A percentile compares a stretch with the other conserved stretches of the same genome.
phyloP scores from a whole-genome alignment of 1,140 invertebrate genomes.

The Idris sp. region DNA sequence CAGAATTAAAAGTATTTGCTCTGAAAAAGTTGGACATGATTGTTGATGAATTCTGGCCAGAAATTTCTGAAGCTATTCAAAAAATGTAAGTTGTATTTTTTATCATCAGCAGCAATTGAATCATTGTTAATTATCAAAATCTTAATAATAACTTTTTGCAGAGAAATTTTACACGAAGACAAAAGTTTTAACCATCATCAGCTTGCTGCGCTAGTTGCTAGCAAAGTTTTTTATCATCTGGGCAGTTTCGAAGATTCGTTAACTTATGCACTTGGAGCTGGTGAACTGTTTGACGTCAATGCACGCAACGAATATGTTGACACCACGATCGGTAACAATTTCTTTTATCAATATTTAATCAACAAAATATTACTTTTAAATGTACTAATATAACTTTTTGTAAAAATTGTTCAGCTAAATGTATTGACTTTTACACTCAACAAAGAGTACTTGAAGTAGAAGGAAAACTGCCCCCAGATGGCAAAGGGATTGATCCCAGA shows the following conservation, averaged over 20 bases:
- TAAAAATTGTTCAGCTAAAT: constrained; percentile 88
- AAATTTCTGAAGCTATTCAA: constrained; percentile 97
- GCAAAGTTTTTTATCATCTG: constrained; percentile 99
- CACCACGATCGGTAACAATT: constrained; percentile 88
- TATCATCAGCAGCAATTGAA: neutral
- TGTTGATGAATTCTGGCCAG: constrained; percentile 98
- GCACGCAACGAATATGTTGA: constrained; percentile 96
- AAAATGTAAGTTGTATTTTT: constrained; percentile 87
- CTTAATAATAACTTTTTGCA: too few species aligned
- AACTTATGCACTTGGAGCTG: constrained; percentile 95
- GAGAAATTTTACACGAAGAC: constrained; percentile 97
- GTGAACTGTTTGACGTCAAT: constrained; percentile 95
- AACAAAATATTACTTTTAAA: too few species aligned
- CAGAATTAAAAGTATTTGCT: constrained; percentile 95
- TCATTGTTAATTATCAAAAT: too few species aligned
- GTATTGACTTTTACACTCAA: constrained; percentile 96
- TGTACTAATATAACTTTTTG: too few species aligned
- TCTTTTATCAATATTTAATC: constrained; percentile 1
- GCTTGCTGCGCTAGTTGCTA: constrained; percentile 96
- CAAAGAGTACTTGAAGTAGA: constrained; percentile 86
- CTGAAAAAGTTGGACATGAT: constrained; percentile 93
- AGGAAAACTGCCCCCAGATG: constrained; percentile 80
- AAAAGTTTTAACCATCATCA: constrained; percentile 91
- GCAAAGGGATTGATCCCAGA: constrained; percentile 89
- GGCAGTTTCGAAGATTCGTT: constrained; percentile 97